Base-by-base conservation (phyloP, 1,140 invertebrate species). In the Choristoneura fumiferana region DNA sequence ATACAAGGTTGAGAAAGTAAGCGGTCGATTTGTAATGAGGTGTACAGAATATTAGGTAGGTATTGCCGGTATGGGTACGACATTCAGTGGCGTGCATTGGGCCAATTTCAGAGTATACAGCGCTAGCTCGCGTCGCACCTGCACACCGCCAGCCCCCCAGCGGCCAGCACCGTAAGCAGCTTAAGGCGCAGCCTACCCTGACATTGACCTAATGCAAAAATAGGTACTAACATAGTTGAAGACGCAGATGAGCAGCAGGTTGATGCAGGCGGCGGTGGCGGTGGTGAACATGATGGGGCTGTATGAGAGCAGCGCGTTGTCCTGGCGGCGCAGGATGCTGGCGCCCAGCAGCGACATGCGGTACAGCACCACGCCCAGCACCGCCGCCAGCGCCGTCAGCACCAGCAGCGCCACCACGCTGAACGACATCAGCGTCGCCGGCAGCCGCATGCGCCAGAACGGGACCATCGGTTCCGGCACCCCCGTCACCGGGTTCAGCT, bases 361-460 rank as follows among this genome's bases (percentile, higher is more conserved):
- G 85, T 98, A 98, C 0, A 98, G 87, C 66, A 98, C 96, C 17
- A 98, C 96, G 9, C 94, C 97, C 60, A 98, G 89, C 8, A 99
- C 96, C 0, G 96, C 94, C 8, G 94, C 95, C 52, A 98, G 87
- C 0, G 97, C 97, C 71, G 98, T 81, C 14, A 89, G 81, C 76
- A 96, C 95, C 63, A 97, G 84, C 12, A 97, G 83, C 34, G 97
- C 71, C 29, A 98, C 95, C 62, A 96, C 91, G 0, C 96, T 97
- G 76, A 96, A 94, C 73, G 95, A 96, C 62, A 97, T 92, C 38
- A 97, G 91, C 0, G 94, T 94, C 15, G 95, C 95, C 0, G 96
- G 96, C 6, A 97, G 86, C 69, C 93, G 93, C 90, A 96, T 94
- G 65, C 93, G 93, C 96, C 96, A 98, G 87, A 97, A 98, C 6